Conservation (phyloP, 1,140 invertebrate species). For the Sitodiplosis mosellana region DNA sequence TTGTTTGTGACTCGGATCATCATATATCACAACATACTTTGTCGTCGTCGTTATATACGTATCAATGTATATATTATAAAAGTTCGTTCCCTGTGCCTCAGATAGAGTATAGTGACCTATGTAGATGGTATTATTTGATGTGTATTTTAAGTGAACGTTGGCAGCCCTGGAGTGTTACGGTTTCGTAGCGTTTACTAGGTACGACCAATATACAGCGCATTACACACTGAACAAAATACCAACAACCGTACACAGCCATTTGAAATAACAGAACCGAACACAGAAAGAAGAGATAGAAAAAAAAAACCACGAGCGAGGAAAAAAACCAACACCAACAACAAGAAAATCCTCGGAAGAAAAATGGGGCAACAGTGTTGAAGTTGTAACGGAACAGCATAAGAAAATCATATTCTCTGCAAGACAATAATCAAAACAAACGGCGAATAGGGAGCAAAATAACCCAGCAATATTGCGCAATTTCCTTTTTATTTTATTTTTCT, state of each 20-base stretch:
- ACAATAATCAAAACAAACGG: not conserved
- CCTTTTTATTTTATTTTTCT: not conserved
- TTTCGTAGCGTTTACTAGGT: conserved; percentile 28
- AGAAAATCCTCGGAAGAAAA: not conserved
- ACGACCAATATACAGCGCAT: conserved; percentile 7
- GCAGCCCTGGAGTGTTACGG: conserved; percentile 27
- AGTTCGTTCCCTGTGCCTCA: not conserved
- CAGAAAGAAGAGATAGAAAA: not conserved
- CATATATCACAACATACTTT: not conserved
- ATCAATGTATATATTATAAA: not conserved
- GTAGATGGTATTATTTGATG: conserved; percentile 9
- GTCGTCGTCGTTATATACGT: not conserved
- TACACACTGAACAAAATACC: not conserved
- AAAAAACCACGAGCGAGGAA: not conserved
- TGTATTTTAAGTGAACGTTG: conserved; percentile 25
- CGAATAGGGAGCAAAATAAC: not conserved
- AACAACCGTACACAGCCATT: not conserved
- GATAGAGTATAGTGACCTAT: conserved; percentile 1
- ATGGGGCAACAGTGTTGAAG: not conserved
- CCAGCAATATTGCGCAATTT: not conserved
- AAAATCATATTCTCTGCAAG: not conserved
- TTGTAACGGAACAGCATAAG: not conserved
- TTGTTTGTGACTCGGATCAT: not conserved
- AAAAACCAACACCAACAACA: not conserved
- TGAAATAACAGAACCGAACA: not conserved